Conservation (phyloP, 2,113 vertebrate species). For the Neogobius melanostomus region DNA sequence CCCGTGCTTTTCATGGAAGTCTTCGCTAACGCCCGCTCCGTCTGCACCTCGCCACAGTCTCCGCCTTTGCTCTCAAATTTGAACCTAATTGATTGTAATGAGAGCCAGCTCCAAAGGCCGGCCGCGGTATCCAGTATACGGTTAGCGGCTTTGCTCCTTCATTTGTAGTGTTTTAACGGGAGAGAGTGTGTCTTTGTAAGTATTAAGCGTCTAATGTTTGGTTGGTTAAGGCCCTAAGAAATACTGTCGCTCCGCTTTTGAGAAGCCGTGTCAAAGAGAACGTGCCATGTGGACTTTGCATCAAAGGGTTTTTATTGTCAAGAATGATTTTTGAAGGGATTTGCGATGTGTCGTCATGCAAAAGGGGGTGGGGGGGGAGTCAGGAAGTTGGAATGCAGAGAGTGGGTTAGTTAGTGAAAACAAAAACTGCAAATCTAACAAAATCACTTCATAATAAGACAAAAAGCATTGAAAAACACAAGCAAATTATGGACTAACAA, state of each 20-base stretch:
- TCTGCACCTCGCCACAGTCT: neutral
- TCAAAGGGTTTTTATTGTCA: neutral
- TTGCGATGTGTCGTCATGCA: neutral
- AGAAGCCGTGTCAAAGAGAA: conserved; percentile 25
- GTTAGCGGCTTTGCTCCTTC: conserved; percentile 44
- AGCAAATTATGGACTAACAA: too few species aligned
- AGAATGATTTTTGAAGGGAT: neutral
- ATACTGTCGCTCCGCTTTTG: conserved; percentile 30
- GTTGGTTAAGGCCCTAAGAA: conserved; percentile 27
- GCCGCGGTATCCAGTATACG: conserved; percentile 36
- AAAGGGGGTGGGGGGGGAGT: neutral
- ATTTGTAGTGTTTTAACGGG: conserved; percentile 26
- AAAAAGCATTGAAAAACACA: too few species aligned
- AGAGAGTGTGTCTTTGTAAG: conserved; percentile 24
- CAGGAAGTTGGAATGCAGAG: neutral
- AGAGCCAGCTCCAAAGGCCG: conserved; percentile 53
- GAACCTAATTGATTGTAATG: conserved; percentile 76
- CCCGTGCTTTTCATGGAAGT: conserved; percentile 34
- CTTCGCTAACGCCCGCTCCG: conserved; percentile 16
- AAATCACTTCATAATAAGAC: too few species aligned
- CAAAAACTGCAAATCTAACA: too few species aligned
- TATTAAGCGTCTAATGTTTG: conserved; percentile 21
- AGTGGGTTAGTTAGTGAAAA: too few species aligned
- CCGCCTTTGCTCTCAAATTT: conserved; percentile 53
- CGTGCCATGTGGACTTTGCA: conserved; percentile 1